phyloP scores from a whole-genome alignment of 2,797 vertebrate genomes.

The Margarornis squamiger region DNA sequence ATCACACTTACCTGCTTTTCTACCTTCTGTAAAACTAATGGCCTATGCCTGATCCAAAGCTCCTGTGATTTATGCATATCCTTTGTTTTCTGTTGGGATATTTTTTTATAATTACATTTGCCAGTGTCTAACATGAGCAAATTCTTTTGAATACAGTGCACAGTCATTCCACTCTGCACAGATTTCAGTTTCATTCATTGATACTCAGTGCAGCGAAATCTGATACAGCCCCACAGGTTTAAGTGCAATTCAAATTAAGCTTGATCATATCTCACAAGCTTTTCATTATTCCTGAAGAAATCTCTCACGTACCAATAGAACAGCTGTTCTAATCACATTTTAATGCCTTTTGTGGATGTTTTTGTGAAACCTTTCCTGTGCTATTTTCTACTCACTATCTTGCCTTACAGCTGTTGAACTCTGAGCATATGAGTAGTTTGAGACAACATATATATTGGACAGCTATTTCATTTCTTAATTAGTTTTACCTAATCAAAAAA shows the following conservation, averaged over 20 bases:
- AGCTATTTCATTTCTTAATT: not conserved
- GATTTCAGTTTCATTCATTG: not conserved
- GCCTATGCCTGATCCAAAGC: not conserved
- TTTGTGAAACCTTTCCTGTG: not conserved
- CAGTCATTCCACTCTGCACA: not conserved
- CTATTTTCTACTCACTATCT: not conserved
- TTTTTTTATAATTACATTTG: constrained; percentile 18
- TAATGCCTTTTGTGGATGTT: not conserved
- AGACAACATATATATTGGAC: not conserved
- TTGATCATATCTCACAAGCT: constrained; percentile 34
- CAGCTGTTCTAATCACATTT: not conserved
- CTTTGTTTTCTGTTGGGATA: constrained; percentile 2
- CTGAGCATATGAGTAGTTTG: not conserved
- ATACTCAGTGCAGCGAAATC: not conserved
- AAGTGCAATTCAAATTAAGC: constrained; percentile 29
- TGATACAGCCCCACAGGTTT: not conserved
- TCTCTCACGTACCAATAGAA: not conserved
- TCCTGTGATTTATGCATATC: not conserved
- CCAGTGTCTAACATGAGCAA: not conserved
- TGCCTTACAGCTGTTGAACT: not conserved
- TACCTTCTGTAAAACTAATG: not conserved
- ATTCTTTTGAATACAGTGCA: not conserved
- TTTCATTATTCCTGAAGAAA: constrained; percentile 24
- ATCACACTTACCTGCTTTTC: not conserved
- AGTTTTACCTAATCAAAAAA: not conserved